These are phyloP conservation scores for Echiichthys vipera DNA, from an alignment of 2,797 vertebrate species.

Conservation along the genomic window DNA sequence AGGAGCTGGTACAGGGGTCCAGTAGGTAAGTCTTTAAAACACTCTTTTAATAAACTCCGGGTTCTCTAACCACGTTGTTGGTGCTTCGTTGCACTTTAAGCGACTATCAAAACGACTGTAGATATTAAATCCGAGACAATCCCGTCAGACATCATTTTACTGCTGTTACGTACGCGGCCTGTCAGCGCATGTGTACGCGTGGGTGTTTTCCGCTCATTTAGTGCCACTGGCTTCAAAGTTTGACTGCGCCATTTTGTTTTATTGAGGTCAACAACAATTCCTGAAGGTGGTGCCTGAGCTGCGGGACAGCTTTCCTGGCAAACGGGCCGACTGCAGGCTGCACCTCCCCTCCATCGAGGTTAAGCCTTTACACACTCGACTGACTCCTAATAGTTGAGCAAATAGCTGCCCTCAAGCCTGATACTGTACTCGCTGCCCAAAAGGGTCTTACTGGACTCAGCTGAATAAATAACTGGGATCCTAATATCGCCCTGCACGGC, in stretches of 20 bases:
- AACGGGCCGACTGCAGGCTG: neutral
- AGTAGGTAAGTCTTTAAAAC: too few species aligned
- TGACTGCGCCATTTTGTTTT: conserved; percentile 45
- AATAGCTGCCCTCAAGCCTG: conserved; percentile 68
- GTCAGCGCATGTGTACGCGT: neutral
- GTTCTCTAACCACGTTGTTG: too few species aligned
- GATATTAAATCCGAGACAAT: neutral
- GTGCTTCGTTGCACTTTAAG: too few species aligned
- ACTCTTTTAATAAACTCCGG: too few species aligned
- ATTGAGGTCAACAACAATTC: conserved; percentile 48
- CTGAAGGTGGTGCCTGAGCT: conserved; percentile 31
- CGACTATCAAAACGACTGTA: neutral
- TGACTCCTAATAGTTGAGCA: conserved; percentile 71
- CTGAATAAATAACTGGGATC: conserved; percentile 81
- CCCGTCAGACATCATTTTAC: conserved; percentile 1
- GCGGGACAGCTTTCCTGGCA: conserved; percentile 33
- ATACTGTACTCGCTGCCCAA: conserved; percentile 65
- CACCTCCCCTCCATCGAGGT: conserved; percentile 50
- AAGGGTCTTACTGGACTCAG: conserved; percentile 74
- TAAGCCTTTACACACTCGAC: conserved; percentile 74
- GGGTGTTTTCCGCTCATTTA: conserved; percentile 13
- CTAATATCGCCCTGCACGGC: conserved; percentile 60
- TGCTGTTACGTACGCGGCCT: neutral
- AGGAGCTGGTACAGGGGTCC: too few species aligned
- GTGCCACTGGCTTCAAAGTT: conserved; percentile 29